Conservation (phyloP, 1,140 invertebrate species). For the Chlorops oryzae region DNA sequence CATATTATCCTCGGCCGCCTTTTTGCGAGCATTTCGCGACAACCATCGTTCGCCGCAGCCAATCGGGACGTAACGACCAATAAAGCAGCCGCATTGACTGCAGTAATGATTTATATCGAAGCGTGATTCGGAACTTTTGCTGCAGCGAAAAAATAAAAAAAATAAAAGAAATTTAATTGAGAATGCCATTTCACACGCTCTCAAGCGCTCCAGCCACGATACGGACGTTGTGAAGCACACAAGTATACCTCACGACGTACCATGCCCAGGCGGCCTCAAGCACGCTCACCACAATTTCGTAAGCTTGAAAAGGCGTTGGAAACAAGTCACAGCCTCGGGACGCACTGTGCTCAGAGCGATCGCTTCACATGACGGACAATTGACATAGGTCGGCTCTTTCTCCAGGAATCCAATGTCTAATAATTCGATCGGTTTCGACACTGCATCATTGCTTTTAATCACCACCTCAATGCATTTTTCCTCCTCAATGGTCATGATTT, state of each 20-base stretch:
- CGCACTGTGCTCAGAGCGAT: constrained; percentile 27
- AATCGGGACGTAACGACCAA: constrained; percentile 31
- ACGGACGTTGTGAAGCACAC: no score
- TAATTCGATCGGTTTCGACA: constrained; percentile 23
- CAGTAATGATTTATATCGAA: constrained; percentile 41
- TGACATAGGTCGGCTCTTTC: constrained; percentile 25
- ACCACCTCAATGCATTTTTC: constrained; percentile 28
- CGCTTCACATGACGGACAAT: constrained; percentile 33
- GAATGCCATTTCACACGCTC: no score
- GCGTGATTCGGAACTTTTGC: constrained; percentile 31
- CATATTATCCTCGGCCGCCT: constrained; percentile 34
- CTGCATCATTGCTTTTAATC: constrained; percentile 12
- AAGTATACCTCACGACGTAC: no score
- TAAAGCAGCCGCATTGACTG: constrained; percentile 34
- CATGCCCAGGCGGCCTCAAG: no score
- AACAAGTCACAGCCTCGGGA: constrained; percentile 30
- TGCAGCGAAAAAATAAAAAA: constrained; percentile 11
- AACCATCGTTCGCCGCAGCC: constrained; percentile 32
- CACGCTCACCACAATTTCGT: constrained; percentile 33
- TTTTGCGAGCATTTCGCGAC: constrained; percentile 25
- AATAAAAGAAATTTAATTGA: no score
- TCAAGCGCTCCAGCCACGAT: no score
- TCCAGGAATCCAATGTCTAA: constrained; percentile 24
- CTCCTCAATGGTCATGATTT: constrained; percentile 36
- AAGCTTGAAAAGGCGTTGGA: constrained; percentile 25